Percentiles rank a stretch among this genome's conserved stretches.
Conservation (phyloP, 2,113 vertebrate genomes). For the Centrocercus urophasianus region DNA sequence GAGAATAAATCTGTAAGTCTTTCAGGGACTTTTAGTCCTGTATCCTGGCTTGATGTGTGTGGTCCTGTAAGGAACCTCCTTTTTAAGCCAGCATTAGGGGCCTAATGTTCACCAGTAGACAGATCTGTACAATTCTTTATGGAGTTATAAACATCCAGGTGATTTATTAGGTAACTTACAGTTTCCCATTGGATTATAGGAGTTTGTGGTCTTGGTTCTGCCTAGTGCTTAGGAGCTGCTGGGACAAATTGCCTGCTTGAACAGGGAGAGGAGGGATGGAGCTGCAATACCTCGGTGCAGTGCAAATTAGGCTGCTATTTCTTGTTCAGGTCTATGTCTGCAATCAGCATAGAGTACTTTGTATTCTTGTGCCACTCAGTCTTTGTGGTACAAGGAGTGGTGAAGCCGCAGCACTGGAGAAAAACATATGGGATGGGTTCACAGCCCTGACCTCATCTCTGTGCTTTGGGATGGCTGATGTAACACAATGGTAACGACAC, state of each 20-base stretch:
- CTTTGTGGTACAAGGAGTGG: background rate
- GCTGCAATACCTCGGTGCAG: background rate
- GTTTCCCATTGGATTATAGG: background rate
- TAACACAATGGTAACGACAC: background rate
- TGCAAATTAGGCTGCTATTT: background rate
- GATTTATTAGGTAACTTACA: background rate
- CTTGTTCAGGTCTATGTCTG: background rate
- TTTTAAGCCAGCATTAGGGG: background rate
- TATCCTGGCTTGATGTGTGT: background rate
- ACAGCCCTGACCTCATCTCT: background rate
- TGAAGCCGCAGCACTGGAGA: background rate
- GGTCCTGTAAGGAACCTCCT: background rate
- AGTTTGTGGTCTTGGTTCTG: background rate
- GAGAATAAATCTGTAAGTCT: background rate
- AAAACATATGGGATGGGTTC: too few relatives aligned
- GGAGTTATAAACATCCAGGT: background rate
- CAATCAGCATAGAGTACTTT: too few relatives aligned
- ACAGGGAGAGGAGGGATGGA: background rate
- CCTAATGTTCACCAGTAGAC: background rate
- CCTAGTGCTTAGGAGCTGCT: fast-evolving
- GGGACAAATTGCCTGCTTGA: background rate
- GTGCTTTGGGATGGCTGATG: background rate
- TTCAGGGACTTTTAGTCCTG: background rate
- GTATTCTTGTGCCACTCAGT: background rate
- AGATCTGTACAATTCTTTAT: fast-evolving